Evolutionary conservation across 2,113 vertebrate species (phyloP).

Genomic region (Cyanistes caeruleus): DNA sequence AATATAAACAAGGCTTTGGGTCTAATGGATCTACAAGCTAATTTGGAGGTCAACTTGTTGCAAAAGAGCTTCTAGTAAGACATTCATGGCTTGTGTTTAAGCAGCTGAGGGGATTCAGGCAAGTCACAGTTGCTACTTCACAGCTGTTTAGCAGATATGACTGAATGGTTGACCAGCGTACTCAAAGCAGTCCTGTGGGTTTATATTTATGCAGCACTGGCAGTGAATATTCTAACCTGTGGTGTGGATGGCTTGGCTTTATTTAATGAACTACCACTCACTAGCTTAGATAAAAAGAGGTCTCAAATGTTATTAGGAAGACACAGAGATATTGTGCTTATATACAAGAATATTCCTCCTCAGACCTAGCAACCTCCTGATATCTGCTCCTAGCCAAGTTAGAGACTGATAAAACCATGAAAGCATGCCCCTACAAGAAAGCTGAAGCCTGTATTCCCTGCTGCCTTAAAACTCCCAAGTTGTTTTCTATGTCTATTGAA

Average conservation of each 20-base stretch:
- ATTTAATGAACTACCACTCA: background rate
- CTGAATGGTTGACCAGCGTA: background rate
- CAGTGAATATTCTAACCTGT: background rate
- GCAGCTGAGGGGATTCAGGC: background rate
- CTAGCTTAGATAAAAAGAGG: background rate
- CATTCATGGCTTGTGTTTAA: background rate
- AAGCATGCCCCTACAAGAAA: background rate
- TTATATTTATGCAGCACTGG: background rate
- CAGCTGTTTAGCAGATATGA: background rate
- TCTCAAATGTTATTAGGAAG: background rate
- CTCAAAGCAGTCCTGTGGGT: background rate
- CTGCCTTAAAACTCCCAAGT: background rate
- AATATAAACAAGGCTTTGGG: background rate
- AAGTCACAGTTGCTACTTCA: background rate
- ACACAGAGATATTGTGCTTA: background rate
- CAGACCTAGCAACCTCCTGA: background rate
- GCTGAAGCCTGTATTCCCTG: background rate
- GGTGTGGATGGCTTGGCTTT: background rate
- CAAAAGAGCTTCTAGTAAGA: background rate
- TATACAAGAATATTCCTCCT: background rate
- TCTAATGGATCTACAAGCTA: background rate
- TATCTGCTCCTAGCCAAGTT: background rate
- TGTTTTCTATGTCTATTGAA: background rate
- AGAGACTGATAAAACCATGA: background rate
- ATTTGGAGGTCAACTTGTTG: constrained; percentile 8